phyloP scores from a whole-genome alignment of 2,113 vertebrate species.

The Notothenia coriiceps region DNA sequence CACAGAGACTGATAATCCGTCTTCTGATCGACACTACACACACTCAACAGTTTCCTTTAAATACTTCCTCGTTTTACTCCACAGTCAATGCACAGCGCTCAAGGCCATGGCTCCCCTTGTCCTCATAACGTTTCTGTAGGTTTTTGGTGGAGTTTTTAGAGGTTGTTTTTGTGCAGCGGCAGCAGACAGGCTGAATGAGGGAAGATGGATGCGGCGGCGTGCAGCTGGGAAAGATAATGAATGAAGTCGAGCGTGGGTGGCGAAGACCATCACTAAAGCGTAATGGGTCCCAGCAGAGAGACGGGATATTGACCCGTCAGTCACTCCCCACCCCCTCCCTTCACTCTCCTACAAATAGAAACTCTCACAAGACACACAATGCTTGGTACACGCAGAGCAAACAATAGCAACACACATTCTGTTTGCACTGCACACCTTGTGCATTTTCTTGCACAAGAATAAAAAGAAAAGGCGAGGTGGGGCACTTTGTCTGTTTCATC shows the following conservation, averaged over 20 bases:
- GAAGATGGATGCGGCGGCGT: conserved; percentile 74
- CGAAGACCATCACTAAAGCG: conserved; percentile 79
- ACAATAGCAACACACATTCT: conserved; percentile 32
- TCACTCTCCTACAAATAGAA: conserved; percentile 53
- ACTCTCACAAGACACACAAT: conserved; percentile 40
- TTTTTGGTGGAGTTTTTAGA: conserved; percentile 33
- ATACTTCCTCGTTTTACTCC: conserved; percentile 18
- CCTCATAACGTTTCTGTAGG: conserved; percentile 24
- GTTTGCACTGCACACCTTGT: conserved; percentile 7
- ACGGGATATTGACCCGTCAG: conserved; percentile 79
- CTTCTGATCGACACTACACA: conserved; percentile 12
- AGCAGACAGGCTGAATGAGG: conserved; percentile 67
- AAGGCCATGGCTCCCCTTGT: conserved; percentile 7
- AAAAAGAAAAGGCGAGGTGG: neutral
- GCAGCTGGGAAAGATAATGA: conserved; percentile 80
- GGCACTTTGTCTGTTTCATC: conserved; percentile 1
- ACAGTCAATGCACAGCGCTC: conserved; percentile 11
- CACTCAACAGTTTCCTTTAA: conserved; percentile 25
- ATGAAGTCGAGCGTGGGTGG: conserved; percentile 82
- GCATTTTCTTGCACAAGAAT: conserved; percentile 12
- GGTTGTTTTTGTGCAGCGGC: conserved; percentile 51
- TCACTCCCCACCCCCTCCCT: conserved; percentile 50
- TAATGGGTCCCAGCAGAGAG: conserved; percentile 78
- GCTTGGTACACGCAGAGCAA: conserved; percentile 17
- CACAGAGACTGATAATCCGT: conserved; percentile 10